Evolutionary conservation across 2,888 invertebrate species (phyloP).

Genomic region (Lasioglossum figueresi): DNA sequence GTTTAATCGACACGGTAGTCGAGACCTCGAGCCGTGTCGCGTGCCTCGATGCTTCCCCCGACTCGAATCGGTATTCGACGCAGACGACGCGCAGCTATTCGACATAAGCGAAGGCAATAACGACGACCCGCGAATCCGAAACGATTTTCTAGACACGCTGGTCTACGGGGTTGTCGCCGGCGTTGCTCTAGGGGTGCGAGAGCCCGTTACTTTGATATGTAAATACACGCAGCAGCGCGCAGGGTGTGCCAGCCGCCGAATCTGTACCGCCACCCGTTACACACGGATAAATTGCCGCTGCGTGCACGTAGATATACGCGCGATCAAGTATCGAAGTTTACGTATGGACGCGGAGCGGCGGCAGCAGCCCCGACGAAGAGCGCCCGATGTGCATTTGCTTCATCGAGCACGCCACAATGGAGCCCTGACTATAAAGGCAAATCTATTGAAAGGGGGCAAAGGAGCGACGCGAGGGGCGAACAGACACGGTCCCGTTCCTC

Average conservation of each 20-base stretch:
- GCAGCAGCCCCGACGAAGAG: conserved; percentile 60
- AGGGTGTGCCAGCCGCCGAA: conserved; percentile 67
- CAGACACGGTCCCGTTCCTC: conserved; percentile 47
- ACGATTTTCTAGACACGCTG: conserved; percentile 40
- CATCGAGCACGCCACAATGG: conserved; percentile 82
- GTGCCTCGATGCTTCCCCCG: background rate
- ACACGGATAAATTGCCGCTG: conserved; percentile 36
- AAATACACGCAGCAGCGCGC: conserved; percentile 79
- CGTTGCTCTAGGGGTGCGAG: conserved; percentile 41
- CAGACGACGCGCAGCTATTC: background rate
- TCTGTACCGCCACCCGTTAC: conserved; percentile 52
- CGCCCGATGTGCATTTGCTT: conserved; percentile 82
- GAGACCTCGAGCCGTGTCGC: conserved; percentile 2
- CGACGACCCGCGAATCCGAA: conserved; percentile 28
- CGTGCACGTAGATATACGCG: conserved; percentile 30
- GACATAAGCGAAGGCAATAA: conserved; percentile 19
- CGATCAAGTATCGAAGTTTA: conserved; percentile 58
- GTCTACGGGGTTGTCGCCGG: background rate
- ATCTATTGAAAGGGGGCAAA: conserved; percentile 55
- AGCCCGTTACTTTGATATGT: conserved; percentile 83
- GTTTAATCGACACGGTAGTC: conserved; percentile 27
- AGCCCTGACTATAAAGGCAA: conserved; percentile 77
- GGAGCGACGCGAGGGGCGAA: conserved; percentile 35
- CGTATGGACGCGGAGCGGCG: conserved; percentile 57
- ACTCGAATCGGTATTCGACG: background rate